These are phyloP conservation scores for Palythoa grandis DNA, from an alignment of 92 coral and sea anemone species.

Conservation along the genomic window DNA sequence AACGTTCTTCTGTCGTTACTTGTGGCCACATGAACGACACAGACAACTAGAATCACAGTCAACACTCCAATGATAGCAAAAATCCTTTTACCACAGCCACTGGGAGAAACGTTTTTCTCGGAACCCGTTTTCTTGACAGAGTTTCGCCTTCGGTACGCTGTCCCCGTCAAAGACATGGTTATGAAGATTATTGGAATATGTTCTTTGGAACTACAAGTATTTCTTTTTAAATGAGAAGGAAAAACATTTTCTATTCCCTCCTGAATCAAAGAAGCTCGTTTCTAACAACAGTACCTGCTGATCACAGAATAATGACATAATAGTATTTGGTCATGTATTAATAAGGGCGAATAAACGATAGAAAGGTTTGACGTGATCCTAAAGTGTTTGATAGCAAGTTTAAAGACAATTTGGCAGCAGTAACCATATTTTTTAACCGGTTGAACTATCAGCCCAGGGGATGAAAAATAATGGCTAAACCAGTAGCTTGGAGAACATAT, in stretches of 20 bases:
- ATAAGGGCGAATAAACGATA: conserved; percentile 12
- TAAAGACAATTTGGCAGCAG: background rate
- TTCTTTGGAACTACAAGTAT: background rate
- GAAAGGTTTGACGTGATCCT: background rate
- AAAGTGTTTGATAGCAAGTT: background rate
- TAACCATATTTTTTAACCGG: background rate
- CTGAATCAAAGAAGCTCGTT: background rate
- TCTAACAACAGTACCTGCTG: conserved; percentile 34
- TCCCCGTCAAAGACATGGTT: conserved; percentile 18
- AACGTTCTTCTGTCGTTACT: conserved; percentile 90
- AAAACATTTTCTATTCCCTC: background rate
- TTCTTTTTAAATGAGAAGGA: background rate
- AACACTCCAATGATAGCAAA: conserved; percentile 88
- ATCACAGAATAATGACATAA: conserved; percentile 36
- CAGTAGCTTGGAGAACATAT: background rate
- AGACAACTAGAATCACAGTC: conserved; percentile 89
- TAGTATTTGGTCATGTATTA: conserved; percentile 47
- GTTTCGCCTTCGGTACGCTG: conserved; percentile 51
- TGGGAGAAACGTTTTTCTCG: conserved; percentile 41
- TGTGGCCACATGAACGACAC: conserved; percentile 95
- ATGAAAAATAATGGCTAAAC: background rate
- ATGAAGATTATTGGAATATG: background rate
- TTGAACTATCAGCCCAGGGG: background rate
- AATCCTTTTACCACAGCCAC: conserved; percentile 79
- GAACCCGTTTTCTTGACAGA: background rate